Conservation (phyloP, 1,140 invertebrate species). For the Meloidogyne chitwoodi region DNA sequence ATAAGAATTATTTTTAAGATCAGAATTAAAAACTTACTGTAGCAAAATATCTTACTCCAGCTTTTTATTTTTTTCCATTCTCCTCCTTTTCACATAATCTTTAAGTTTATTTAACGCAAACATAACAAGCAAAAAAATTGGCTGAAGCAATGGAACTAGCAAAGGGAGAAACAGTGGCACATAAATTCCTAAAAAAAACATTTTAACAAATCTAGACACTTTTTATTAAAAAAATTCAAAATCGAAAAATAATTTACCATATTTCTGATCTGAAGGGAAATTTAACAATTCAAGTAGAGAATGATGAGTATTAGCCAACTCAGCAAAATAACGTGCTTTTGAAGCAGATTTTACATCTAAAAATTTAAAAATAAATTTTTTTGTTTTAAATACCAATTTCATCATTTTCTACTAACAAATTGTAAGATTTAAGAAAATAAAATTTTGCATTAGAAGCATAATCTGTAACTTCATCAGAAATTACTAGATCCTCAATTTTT, state of each 20-base stretch:
- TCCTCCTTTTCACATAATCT: background rate
- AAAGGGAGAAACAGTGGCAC: slow-evolving; percentile 39
- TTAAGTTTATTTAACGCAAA: background rate
- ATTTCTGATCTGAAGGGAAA: slow-evolving; percentile 45
- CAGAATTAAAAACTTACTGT: no score
- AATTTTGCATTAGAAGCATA: slow-evolving; percentile 22
- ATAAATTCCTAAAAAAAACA: slow-evolving; percentile 25
- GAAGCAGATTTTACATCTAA: slow-evolving; percentile 23
- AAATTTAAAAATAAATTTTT: slow-evolving; percentile 2
- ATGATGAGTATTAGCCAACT: slow-evolving; percentile 32
- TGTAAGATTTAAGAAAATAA: slow-evolving; percentile 22
- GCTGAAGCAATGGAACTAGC: slow-evolving; percentile 26
- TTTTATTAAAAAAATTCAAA: no score
- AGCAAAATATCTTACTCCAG: background rate
- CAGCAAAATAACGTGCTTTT: slow-evolving; percentile 38
- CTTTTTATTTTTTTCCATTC: background rate
- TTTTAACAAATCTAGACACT: no score
- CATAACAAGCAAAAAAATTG: background rate
- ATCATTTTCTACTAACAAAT: background rate
- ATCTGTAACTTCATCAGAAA: slow-evolving; percentile 31
- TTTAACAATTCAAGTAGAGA: slow-evolving; percentile 38
- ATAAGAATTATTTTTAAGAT: no score
- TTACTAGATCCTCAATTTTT: slow-evolving; percentile 40
- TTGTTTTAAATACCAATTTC: background rate
- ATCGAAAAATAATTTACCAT: slow-evolving; percentile 18